These are phyloP conservation scores for Tonatia bakeri DNA, from an alignment of 2,113 vertebrate genomes.

Conservation along the genomic window DNA sequence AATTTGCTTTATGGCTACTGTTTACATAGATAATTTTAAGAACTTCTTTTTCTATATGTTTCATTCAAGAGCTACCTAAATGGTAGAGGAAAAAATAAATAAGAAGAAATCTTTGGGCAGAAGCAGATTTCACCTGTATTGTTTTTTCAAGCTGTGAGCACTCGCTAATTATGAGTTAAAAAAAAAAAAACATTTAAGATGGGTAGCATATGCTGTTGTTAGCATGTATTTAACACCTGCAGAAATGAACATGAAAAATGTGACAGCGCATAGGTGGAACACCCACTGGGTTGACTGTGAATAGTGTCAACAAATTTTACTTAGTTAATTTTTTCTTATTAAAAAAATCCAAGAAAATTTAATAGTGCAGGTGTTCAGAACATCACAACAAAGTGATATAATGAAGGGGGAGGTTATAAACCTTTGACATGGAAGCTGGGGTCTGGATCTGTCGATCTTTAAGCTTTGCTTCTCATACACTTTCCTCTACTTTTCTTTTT, in stretches of 20 bases:
- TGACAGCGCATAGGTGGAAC: slow-evolving; percentile 82
- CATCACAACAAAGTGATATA: slow-evolving; percentile 37
- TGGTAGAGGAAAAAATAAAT: slow-evolving; percentile 41
- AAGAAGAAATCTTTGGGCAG: slow-evolving; percentile 65
- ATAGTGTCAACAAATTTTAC: slow-evolving; percentile 84
- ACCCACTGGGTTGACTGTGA: slow-evolving; percentile 72
- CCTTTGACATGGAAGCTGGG: slow-evolving; percentile 48
- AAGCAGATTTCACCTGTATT: slow-evolving; percentile 79
- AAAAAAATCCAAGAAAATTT: slow-evolving; percentile 71
- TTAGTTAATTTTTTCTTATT: slow-evolving; percentile 84
- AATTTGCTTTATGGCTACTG: slow-evolving; percentile 44
- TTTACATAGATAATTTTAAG: slow-evolving; percentile 46
- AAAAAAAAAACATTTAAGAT: slow-evolving; percentile 76
- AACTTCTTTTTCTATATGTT: slow-evolving; percentile 8
- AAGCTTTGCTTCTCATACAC: not conserved
- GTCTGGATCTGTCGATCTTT: not conserved
- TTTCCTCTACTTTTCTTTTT: not conserved
- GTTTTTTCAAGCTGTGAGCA: slow-evolving; percentile 76
- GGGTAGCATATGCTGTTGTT: slow-evolving; percentile 89
- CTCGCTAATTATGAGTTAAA: slow-evolving; percentile 82
- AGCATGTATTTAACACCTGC: slow-evolving; percentile 88
- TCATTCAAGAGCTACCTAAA: slow-evolving; percentile 60
- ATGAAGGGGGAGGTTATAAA: slow-evolving; percentile 58
- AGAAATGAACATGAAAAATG: slow-evolving; percentile 81
- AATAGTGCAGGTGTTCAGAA: slow-evolving; percentile 75